Evolutionary conservation across 2,888 invertebrate genomes (phyloP).

Genomic region (Tridacna gigas): DNA sequence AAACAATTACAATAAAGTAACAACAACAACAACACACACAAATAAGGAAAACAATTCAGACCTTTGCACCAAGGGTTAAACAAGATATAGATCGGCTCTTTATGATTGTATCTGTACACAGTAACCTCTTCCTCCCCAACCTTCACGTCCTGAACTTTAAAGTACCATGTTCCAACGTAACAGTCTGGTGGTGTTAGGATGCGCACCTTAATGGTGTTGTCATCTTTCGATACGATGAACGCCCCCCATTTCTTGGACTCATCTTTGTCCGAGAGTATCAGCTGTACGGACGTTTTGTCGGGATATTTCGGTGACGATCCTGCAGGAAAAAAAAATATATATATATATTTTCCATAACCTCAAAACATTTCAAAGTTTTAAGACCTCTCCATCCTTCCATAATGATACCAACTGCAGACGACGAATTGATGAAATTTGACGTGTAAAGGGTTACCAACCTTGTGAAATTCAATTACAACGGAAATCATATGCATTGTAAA

Average conservation of each 20-base stretch:
- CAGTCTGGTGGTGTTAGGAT: constrained; percentile 74
- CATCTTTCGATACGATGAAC: constrained; percentile 50
- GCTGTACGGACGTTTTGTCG: constrained; percentile 72
- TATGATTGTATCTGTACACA: constrained; percentile 64
- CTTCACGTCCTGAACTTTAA: constrained; percentile 74
- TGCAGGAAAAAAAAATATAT: constrained; percentile 53
- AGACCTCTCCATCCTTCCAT: too few relatives aligned
- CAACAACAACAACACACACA: too few relatives aligned
- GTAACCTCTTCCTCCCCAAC: constrained; percentile 45
- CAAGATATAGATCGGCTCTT: constrained; percentile 90
- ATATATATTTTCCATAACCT: too few relatives aligned
- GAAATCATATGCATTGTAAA: too few relatives aligned
- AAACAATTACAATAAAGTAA: too few relatives aligned
- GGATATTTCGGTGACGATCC: constrained; percentile 71
- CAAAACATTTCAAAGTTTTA: too few relatives aligned
- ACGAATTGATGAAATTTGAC: too few relatives aligned
- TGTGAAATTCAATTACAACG: too few relatives aligned
- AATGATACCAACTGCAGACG: too few relatives aligned
- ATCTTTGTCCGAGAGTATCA: constrained; percentile 75
- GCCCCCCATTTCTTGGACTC: constrained; percentile 75
- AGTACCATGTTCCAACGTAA: constrained; percentile 75
- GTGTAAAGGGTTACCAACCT: too few relatives aligned
- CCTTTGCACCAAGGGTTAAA: constrained; percentile 96
- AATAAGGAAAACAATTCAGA: constrained; percentile 78
- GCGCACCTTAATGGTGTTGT: constrained; percentile 56